Evolutionary conservation across 2,113 vertebrate genomes (phyloP), one percentile per base, ranked within the genome.

Genomic region (Probosciger aterrimus): DNA sequence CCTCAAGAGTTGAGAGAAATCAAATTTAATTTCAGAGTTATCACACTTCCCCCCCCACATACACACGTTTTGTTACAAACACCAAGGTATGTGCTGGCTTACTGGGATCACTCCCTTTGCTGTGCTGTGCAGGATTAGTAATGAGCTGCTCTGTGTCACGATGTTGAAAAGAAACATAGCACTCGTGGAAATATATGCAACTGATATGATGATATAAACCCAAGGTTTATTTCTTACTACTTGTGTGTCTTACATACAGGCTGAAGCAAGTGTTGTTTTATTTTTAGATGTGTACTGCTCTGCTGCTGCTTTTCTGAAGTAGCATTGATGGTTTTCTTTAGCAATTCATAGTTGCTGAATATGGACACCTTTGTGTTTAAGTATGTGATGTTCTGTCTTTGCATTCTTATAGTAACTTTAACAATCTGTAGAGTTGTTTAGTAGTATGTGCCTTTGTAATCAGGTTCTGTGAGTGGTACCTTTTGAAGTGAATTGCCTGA

Each of bases 401-500:
- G 39, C 23, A 30, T 25, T 68, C 69, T 79, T 39, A 25, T 0
- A 20, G 31, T 44, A 91, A 87, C 39, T 91, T 76, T 23, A 4
- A 44, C 86, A 89, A 79, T 41, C 14, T 82, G 84, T 24, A 39
- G 30, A 78, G 47, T 41, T 82, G 15, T 76, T 93, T 65, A 65
- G 39, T 44, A 73, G 70, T 41, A 73, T 0, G 2, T 85, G 65
- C 57, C 81, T 95, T 69, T 94, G 55, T 84, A 75, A 93, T 52
- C 43, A n/a, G 14, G 57, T 82, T 85, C 44, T 73, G 30, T 84
- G 69, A 43, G 60, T 53, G 62, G 35, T 44, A 79, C 25, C 50
- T 89, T 75, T 89, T 71, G 65, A 94, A 91, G 86, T 75, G 88
- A 94, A 93, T 75, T 75, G 73, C 80, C 83, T 64, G 35, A 87